Evolutionary conservation across 2,113 vertebrate genomes (phyloP).

Genomic region (Notarius lentiginosus): DNA sequence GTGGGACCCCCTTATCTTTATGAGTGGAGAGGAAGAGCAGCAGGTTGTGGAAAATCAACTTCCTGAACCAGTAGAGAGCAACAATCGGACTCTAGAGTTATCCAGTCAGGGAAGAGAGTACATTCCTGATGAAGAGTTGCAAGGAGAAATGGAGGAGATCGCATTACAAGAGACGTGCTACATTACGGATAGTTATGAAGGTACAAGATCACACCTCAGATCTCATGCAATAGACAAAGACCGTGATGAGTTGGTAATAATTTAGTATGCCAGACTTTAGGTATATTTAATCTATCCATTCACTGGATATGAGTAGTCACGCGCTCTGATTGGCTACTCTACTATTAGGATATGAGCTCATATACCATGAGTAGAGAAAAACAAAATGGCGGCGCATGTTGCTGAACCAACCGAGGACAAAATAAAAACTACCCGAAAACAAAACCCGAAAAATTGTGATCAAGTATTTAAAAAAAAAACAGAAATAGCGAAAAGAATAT

Average conservation of each 20-base stretch:
- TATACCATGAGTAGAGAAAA: too few species aligned
- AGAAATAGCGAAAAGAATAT: too few species aligned
- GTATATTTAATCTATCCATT: neutral
- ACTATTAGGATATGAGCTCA: too few species aligned
- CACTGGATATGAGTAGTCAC: too few species aligned
- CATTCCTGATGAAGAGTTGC: conserved; percentile 33
- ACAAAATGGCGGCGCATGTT: too few species aligned
- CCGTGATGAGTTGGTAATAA: neutral
- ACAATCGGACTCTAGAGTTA: conserved; percentile 9
- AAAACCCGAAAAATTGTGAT: too few species aligned
- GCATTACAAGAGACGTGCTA: conserved; percentile 27
- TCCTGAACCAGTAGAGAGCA: conserved; percentile 22
- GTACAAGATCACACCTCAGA: conserved; percentile 27
- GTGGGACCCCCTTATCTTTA: conserved; percentile 68
- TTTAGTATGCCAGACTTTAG: neutral
- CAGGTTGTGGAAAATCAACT: conserved; percentile 24
- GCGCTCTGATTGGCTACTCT: too few species aligned
- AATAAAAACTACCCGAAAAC: too few species aligned
- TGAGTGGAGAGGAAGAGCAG: conserved; percentile 59
- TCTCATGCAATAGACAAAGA: neutral
- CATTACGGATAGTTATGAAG: conserved; percentile 31
- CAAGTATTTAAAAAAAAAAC: too few species aligned
- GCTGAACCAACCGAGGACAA: too few species aligned
- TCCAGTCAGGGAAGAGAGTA: conserved; percentile 15
- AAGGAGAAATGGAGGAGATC: conserved; percentile 34